Evolutionary conservation across 2,888 invertebrate species (phyloP), one percentile per base, ranked within the genome.

Genomic region (Nephrotoma flavescens): DNA sequence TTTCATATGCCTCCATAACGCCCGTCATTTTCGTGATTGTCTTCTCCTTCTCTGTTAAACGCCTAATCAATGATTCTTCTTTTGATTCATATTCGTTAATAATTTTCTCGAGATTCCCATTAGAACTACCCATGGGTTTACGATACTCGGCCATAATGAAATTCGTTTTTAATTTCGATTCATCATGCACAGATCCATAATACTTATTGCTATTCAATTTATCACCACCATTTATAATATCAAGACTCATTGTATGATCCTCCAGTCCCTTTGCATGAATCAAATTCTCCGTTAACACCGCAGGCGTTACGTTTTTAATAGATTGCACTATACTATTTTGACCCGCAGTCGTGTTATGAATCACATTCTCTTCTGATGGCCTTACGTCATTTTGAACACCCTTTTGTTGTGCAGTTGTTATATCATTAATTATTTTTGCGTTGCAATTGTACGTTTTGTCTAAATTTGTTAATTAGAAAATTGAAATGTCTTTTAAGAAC

Each of bases 1-100:
- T 95, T 90, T 96, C 96, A 92, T 96, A 96, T 89, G 96, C 96
- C 89, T 95, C 94, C 92, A 96, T 94, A 7, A 96, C 94, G 88
- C 94, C 94, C 91, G 96, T 91, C 89, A 92, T 90, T 89, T 92
- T 92, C 86, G 90, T 87, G 87, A 91, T 91, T 87, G 89, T 90
- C 89, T 92, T 91, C 87, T 92, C 92, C 88, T 92, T 92, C 88
- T 92, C 92, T 88, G 91, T 91, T 86, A 92, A 91, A 87, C 92
- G 89, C 89, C 91, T 91, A 87, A 92, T 90, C 87, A 91, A 89
- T 86, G 90, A 90, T 88, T 92, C 92, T 87, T 92, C 92, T 11
- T 91, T 89, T 87, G 90, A 90, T 88, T 92, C 92, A 2, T 91
- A 91, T 88, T 92, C 92, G 88, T 91, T 92, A 0, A 92, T 89